A percentile compares a stretch with the other conserved stretches of the same genome.
Conservation (phyloP, 2,113 vertebrate species). For the Alethe castanea region DNA sequence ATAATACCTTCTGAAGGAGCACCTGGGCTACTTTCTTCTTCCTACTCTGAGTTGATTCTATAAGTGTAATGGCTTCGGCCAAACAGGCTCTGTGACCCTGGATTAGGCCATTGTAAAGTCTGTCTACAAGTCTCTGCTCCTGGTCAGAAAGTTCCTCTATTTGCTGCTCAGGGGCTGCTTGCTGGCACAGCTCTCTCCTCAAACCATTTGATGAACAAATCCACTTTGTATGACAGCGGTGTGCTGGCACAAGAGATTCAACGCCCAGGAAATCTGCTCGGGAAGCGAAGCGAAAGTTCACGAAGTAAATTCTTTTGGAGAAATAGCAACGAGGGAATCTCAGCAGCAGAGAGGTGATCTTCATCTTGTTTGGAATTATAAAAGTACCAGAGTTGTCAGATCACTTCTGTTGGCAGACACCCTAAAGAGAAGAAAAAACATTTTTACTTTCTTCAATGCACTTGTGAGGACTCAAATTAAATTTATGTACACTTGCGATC, state of each 20-base stretch:
- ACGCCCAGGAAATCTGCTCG: not conserved
- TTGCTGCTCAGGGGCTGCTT: slow-evolving; percentile 52
- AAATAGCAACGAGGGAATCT: not conserved
- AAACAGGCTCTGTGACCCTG: slow-evolving; percentile 86
- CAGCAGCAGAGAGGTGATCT: slow-evolving; percentile 21
- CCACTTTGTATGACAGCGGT: not conserved
- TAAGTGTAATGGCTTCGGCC: slow-evolving; percentile 92
- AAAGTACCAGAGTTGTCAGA: not conserved
- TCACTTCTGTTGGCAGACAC: not conserved
- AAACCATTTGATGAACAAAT: not conserved
- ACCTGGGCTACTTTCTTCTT: slow-evolving; percentile 92
- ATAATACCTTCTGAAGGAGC: slow-evolving; percentile 90
- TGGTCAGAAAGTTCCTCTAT: slow-evolving; percentile 72
- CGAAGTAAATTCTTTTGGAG: not conserved
- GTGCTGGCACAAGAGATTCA: not conserved
- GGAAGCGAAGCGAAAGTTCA: not conserved
- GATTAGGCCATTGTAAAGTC: slow-evolving; percentile 83
- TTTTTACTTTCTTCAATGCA: not conserved
- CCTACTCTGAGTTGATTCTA: slow-evolving; percentile 89
- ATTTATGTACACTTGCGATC: not conserved
- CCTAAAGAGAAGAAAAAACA: slow-evolving; percentile 19
- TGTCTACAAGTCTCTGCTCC: slow-evolving; percentile 83
- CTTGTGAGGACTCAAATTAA: not conserved
- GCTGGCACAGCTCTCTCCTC: slow-evolving; percentile 65
- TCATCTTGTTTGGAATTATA: slow-evolving; percentile 54